These are phyloP conservation scores for Drosophila tropicalis DNA, from an alignment of 1,140 invertebrate species.

Conservation along the genomic window DNA sequence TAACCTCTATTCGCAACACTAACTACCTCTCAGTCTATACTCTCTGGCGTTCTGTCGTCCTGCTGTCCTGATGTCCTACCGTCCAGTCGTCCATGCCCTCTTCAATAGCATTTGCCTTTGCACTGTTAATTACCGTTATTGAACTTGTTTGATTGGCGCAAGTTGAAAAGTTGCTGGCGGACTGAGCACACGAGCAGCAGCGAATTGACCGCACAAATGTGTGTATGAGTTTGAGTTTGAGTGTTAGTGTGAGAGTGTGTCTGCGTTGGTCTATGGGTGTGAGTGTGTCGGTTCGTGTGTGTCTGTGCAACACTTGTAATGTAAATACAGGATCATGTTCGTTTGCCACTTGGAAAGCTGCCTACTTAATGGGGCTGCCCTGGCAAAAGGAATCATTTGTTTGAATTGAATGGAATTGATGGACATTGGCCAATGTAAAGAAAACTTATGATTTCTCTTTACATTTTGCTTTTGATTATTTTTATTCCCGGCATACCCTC, in stretches of 20 bases:
- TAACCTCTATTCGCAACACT: background rate
- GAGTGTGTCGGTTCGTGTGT: slow-evolving; percentile 27
- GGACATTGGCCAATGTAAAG: background rate
- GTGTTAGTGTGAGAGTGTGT: slow-evolving; percentile 6
- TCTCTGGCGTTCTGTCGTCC: too few relatives aligned
- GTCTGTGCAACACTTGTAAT: slow-evolving; percentile 33
- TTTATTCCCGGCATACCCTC: background rate
- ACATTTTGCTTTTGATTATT: too few relatives aligned
- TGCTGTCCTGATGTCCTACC: background rate
- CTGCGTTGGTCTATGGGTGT: background rate
- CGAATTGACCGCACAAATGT: slow-evolving; percentile 46
- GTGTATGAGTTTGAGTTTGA: slow-evolving; percentile 2
- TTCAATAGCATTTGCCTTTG: slow-evolving; percentile 54
- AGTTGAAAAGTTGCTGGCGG: slow-evolving; percentile 65
- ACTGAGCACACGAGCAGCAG: slow-evolving; percentile 22
- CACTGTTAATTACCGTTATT: slow-evolving; percentile 77
- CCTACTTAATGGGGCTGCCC: slow-evolving; percentile 22
- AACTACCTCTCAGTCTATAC: background rate
- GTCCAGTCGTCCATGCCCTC: background rate
- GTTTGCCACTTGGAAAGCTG: slow-evolving; percentile 43
- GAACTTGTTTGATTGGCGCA: slow-evolving; percentile 76
- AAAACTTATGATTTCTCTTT: slow-evolving; percentile 6
- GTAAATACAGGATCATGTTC: slow-evolving; percentile 43
- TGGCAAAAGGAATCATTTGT: slow-evolving; percentile 7
- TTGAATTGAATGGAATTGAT: slow-evolving; percentile 34